Percentiles rank a stretch among this genome's conserved stretches.
phyloP scores from a whole-genome alignment of 2,797 vertebrate genomes.

The Cryptoblepharus egeriae region DNA sequence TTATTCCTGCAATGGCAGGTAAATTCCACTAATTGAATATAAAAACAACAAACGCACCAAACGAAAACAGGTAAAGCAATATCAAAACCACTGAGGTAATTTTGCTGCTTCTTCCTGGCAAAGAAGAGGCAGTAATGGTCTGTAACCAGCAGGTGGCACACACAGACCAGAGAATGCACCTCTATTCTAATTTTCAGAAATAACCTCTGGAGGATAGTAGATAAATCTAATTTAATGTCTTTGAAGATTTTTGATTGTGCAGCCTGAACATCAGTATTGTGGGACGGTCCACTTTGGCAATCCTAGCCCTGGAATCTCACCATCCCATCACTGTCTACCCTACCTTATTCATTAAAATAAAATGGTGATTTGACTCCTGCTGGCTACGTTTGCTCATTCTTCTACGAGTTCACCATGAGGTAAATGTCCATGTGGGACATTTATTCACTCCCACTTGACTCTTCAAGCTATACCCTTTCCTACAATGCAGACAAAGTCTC shows the following conservation, averaged over 20 bases:
- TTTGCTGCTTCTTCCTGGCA: neutral
- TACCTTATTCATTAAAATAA: no score
- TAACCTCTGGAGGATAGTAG: neutral
- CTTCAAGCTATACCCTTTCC: neutral
- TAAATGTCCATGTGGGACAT: neutral
- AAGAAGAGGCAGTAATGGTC: conserved; percentile 6
- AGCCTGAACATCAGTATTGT: neutral
- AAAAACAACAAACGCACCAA: neutral
- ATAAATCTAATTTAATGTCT: neutral
- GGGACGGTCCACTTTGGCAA: neutral
- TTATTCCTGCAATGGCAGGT: no score
- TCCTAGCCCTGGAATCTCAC: no score
- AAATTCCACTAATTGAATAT: no score
- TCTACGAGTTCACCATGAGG: neutral
- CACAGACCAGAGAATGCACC: neutral
- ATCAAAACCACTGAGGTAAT: neutral
- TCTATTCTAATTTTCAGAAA: rapidly evolving
- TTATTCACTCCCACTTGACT: neutral
- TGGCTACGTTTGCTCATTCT: neutral
- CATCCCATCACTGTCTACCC: neutral
- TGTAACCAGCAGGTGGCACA: conserved; percentile 49
- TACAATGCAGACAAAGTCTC: neutral
- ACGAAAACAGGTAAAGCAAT: neutral
- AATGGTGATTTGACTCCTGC: no score
- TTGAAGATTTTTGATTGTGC: neutral